Evolutionary conservation across 2,797 vertebrate species (phyloP).

Genomic region (Otolemur crassicaudatus): DNA sequence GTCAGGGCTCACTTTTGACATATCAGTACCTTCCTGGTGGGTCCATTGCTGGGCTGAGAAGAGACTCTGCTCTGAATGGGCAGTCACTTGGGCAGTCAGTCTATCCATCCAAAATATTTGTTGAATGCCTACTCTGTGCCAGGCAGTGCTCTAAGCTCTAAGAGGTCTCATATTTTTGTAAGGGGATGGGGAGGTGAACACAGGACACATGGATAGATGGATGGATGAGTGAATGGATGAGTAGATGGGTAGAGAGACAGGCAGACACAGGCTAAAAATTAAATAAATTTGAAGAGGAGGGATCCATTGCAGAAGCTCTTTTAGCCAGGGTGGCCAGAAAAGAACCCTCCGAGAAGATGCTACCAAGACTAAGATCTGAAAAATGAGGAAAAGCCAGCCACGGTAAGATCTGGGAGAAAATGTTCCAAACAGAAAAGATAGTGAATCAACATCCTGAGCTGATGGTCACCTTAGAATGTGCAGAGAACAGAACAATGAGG

Average conservation of each 20-base stretch:
- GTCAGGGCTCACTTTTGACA: background rate
- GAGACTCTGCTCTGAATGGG: background rate
- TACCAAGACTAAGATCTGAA: background rate
- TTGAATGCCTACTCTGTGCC: background rate
- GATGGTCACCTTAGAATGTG: background rate
- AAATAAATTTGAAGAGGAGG: background rate
- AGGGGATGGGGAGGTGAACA: background rate
- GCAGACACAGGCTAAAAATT: background rate
- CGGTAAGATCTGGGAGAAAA: background rate
- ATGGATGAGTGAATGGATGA: too few species aligned
- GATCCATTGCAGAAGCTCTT: background rate
- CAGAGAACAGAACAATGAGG: background rate
- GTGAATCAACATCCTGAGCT: background rate
- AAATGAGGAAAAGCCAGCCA: background rate
- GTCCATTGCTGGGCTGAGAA: background rate
- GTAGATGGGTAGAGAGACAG: background rate
- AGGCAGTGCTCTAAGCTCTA: background rate
- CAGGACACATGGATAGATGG: too few species aligned
- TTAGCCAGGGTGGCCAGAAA: background rate
- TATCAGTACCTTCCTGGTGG: background rate
- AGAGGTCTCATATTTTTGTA: background rate
- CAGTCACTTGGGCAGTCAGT: background rate
- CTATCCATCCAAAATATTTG: background rate
- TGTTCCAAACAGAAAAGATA: background rate
- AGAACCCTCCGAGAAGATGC: background rate